These are phyloP conservation scores for Cyprinus carpio DNA, from an alignment of 2,113 vertebrate species.

Conservation along the genomic window DNA sequence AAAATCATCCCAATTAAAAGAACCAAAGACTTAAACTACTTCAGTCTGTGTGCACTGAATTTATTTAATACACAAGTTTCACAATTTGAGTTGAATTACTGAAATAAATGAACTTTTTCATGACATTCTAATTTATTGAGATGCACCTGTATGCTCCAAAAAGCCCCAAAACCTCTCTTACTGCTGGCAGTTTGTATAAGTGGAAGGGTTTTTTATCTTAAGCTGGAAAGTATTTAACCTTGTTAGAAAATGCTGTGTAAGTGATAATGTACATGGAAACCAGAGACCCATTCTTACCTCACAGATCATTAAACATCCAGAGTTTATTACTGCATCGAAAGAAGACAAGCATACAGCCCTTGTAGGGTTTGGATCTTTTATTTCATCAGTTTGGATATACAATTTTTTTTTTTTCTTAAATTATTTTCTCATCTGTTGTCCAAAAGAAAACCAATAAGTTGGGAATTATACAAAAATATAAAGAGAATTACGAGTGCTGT, in stretches of 20 bases:
- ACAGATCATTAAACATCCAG: background rate
- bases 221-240: conserved; percentile 7
- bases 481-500: conserved; percentile 85
- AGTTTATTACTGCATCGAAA: background rate
- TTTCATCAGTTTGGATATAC: conserved; percentile 81
- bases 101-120: too few relatives aligned
- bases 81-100: too few relatives aligned
- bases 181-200: background rate
- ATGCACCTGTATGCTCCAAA: background rate
- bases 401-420: conserved; percentile 77
- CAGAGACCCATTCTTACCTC: background rate
- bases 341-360: conserved; percentile 16
- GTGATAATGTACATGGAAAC: conserved; percentile 6
- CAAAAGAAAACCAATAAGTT: conserved; percentile 70
- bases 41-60: too few relatives aligned
- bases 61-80: too few relatives aligned
- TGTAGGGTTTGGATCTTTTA: conserved; percentile 52
- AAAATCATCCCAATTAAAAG: too few relatives aligned
- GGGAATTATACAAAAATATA: conserved; percentile 88
- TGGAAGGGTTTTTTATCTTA: background rate
- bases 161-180: background rate
- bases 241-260: background rate
- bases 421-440: conserved; percentile 79
- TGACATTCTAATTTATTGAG: too few relatives aligned
- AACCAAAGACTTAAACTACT: too few relatives aligned